These are phyloP conservation scores for Megalonaias nervosa DNA, from an alignment of 1,140 invertebrate species.

Conservation along the genomic window DNA sequence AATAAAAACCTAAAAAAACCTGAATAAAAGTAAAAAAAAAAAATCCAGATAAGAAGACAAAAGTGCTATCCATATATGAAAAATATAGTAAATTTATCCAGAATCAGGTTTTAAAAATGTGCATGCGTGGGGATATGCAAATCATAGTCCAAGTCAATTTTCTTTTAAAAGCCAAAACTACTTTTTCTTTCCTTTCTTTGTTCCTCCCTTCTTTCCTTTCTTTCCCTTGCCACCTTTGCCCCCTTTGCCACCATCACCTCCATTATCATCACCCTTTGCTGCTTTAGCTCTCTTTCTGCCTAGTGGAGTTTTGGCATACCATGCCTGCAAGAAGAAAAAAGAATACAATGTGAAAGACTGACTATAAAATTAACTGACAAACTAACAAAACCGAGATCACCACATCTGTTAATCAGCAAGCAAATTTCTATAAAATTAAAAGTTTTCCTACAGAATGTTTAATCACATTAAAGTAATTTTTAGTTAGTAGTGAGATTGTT, in stretches of 20 bases:
- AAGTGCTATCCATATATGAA: too few relatives aligned
- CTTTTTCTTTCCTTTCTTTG: slow-evolving; percentile 47
- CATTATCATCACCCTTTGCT: slow-evolving; percentile 65
- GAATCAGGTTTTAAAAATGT: too few relatives aligned
- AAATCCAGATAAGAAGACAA: too few relatives aligned
- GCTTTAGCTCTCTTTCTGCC: slow-evolving; percentile 69
- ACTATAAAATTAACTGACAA: too few relatives aligned
- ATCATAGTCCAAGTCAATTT: too few relatives aligned
- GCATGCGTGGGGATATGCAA: too few relatives aligned
- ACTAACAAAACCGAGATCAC: not conserved
- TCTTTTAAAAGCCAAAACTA: not conserved
- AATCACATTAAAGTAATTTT: not conserved
- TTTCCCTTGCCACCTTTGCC: slow-evolving; percentile 46
- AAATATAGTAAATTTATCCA: too few relatives aligned
- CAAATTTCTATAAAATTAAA: not conserved
- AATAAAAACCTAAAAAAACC: too few relatives aligned
- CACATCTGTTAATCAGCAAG: not conserved
- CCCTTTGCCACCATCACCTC: slow-evolving; percentile 54
- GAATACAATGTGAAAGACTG: not conserved
- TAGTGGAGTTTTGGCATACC: slow-evolving; percentile 71
- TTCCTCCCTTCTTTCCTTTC: slow-evolving; percentile 42
- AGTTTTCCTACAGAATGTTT: not conserved
- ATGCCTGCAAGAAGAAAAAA: slow-evolving; percentile 51
- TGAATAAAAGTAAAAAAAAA: too few relatives aligned
- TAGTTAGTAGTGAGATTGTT: not conserved